phyloP scores from a whole-genome alignment of 2,113 vertebrate genomes.

The Chionomys nivalis region DNA sequence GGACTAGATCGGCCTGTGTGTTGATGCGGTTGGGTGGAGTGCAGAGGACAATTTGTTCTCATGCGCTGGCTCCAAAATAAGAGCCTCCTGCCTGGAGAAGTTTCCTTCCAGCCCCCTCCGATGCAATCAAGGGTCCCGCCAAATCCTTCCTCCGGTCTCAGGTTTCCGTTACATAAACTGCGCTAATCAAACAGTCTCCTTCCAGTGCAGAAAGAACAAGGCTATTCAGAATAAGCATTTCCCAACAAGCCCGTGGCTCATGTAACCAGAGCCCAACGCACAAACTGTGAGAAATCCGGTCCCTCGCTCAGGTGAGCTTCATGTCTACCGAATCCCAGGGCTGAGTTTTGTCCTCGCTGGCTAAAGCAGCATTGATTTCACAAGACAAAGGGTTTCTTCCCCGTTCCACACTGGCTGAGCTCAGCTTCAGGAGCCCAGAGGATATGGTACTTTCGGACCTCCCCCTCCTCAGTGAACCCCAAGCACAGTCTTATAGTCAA shows the following conservation, averaged over 20 bases:
- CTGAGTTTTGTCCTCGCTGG: neutral
- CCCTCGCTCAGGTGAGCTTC: neutral
- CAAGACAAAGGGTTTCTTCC: neutral
- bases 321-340: neutral
- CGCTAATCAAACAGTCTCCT: constrained; percentile 73
- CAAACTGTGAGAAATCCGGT: constrained; percentile 32
- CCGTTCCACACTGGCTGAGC: neutral
- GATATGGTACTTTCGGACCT: fast-evolving
- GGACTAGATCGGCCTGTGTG: neutral
- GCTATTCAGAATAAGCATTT: constrained; percentile 9
- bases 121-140: constrained; percentile 52
- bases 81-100: constrained; percentile 46
- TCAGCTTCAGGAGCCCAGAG: neutral
- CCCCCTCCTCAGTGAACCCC: too few relatives aligned
- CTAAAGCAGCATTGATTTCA: neutral
- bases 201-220: constrained; percentile 55
- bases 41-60: constrained; percentile 65
- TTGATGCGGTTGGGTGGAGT: constrained; percentile 1
- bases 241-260: constrained; percentile 39
- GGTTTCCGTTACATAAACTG: constrained; percentile 75
- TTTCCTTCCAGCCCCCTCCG: constrained; percentile 63
- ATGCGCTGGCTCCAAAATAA: constrained; percentile 39
- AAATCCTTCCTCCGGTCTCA: constrained; percentile 67
- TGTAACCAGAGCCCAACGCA: constrained; percentile 28
- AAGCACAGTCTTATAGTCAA: neutral